Percentiles rank a stretch among this genome's conserved stretches.
Evolutionary conservation across 2,888 invertebrate species (phyloP).

Genomic region (Tuberolachnus salignus): DNA sequence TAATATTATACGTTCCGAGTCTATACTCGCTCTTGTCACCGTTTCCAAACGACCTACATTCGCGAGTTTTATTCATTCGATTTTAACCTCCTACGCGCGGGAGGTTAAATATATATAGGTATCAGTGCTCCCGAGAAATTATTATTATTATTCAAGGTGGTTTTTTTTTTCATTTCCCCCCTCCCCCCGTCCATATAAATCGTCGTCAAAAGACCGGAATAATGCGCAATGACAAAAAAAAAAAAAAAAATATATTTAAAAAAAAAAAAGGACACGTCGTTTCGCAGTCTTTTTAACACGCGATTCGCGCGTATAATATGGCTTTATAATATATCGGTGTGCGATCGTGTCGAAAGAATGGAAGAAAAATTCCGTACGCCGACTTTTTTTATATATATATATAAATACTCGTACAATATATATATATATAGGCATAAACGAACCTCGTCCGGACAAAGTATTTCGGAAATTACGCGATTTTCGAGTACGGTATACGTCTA

Average conservation of each 20-base stretch:
- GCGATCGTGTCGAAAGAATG: too few species aligned
- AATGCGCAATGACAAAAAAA: neutral
- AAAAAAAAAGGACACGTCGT: too few species aligned
- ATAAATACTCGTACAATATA: too few species aligned
- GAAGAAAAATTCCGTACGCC: neutral
- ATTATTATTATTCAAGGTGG: constrained; percentile 42
- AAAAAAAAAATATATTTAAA: constrained; percentile 18
- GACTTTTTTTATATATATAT: too few species aligned
- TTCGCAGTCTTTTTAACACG: constrained; percentile 15
- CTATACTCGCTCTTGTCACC: constrained; percentile 23
- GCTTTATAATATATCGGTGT: neutral
- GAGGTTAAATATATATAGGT: constrained; percentile 13
- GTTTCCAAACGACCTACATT: constrained; percentile 28
- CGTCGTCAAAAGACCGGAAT: constrained; percentile 32
- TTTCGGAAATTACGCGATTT: too few species aligned
- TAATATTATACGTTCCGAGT: neutral
- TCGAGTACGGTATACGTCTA: too few species aligned
- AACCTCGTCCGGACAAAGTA: too few species aligned
- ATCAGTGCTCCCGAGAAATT: constrained; percentile 14
- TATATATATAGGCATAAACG: too few species aligned
- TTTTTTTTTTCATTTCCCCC: constrained; percentile 2
- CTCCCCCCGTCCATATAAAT: neutral
- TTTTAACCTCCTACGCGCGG: constrained; percentile 11
- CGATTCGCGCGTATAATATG: neutral
- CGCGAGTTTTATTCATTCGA: constrained; percentile 26